Conservation (phyloP, 2,888 invertebrate genomes). For the Boloria euphrosyne region DNA sequence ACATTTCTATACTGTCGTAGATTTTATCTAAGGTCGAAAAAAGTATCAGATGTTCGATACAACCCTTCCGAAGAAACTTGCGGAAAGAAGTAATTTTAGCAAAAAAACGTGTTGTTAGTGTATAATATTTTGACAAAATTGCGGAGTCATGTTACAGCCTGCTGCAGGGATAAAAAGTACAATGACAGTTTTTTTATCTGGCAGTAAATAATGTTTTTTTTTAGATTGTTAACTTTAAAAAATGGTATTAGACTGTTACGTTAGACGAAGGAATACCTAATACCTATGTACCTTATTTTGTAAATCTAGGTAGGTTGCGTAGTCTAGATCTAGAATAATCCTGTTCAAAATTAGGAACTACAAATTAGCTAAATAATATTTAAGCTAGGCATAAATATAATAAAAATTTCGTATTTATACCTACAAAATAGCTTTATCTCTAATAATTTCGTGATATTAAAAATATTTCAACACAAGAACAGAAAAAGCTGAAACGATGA, state of each 20-base stretch:
- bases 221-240: neutral
- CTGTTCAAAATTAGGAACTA: no score
- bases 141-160: constrained; percentile 68
- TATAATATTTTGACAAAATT: constrained; percentile 80
- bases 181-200: constrained; percentile 33
- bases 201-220: neutral
- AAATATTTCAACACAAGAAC: constrained; percentile 37
- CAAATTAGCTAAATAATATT: no score
- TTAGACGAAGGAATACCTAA: no score
- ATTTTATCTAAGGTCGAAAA: constrained; percentile 63
- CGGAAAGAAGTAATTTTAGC: constrained; percentile 62
- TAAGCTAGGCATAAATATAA: no score
- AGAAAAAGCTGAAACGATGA: constrained; percentile 64
- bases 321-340: no score
- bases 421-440: constrained; percentile 1
- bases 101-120: constrained; percentile 59
- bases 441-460: constrained; percentile 28
- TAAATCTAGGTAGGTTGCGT: no score
- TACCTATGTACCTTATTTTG: no score
- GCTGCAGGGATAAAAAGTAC: constrained; percentile 42
- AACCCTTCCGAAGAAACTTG: constrained; percentile 57
- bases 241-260: neutral
- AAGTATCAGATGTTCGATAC: constrained; percentile 62
- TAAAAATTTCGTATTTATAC: neutral
- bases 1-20: constrained; percentile 50